Evolutionary conservation across 2,797 vertebrate species (phyloP), one percentile per base, ranked within the genome.

Genomic region (Iguana delicatissima): DNA sequence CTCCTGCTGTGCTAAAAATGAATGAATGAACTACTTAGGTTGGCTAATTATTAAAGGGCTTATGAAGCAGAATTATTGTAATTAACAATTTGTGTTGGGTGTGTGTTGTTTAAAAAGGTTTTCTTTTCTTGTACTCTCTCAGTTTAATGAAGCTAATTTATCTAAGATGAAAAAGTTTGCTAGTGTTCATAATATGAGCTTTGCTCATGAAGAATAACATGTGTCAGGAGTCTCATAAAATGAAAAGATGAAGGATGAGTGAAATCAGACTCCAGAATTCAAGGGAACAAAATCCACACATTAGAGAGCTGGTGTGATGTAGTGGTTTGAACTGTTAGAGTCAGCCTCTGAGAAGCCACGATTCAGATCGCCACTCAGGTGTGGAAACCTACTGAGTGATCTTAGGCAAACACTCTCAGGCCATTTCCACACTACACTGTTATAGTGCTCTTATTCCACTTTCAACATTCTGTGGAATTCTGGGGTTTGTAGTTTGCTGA

Each of bases 71-170:
- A 52, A 29, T 86, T 1, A 84, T 29, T 20, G 18, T 29, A 92
- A 92, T 73, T 91, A 91, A 91, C 84, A 89, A 89, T 93, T 84
- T 89, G 87, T 88, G 88, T 81, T 93, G 84, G 85, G 85, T 86
- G 88, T 77, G 72, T 62, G 85, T 73, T 67, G 89, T 13, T 0
- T 84, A 93, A 12, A 80, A 93, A 8, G 7, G 0, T 81, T 81
- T 92, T 88, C 80, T 87, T 86, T 94, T 52, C 83, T 12, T 16
- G 24, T 86, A 80, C 3, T 22, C 22, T 32, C 5, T 81, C 16
- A 89, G 59, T 79, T 42, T 86, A 83, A 84, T 87, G 88, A 82
- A 52, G 20, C 7, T 89, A 79, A 64, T 89, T 91, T 94, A 80
- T 88, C 38, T 38, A 77, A 67, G 9, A 0, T 79, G 46, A 59